These are phyloP conservation scores for Drosophila biarmipes DNA, from an alignment of 1,140 invertebrate genomes.

Conservation along the genomic window DNA sequence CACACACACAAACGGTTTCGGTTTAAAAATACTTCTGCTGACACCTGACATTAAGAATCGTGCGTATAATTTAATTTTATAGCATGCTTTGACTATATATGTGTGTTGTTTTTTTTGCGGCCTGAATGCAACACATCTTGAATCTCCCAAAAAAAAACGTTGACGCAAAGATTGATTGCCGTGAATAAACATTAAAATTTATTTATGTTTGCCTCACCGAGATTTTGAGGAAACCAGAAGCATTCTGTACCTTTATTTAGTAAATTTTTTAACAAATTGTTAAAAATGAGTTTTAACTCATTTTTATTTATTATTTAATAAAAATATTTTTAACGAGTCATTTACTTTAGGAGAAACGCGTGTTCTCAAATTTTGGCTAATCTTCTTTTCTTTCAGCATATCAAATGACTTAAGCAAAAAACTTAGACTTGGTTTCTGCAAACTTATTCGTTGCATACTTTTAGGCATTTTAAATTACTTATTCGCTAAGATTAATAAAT, in stretches of 20 bases:
- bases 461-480: neutral
- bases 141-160: conserved; percentile 1
- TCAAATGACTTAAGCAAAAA: conserved; percentile 37
- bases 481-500: too few species aligned
- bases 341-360: too few species aligned
- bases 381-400: conserved; percentile 3
- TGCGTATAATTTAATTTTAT: conserved; percentile 64
- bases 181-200: conserved; percentile 18
- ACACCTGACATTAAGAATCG: conserved; percentile 60
- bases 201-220: conserved; percentile 1
- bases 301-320: too few species aligned
- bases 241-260: too few species aligned
- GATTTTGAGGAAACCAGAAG: conserved; percentile 15
- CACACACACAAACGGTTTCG: conserved; percentile 4
- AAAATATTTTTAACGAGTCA: too few species aligned
- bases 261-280: too few species aligned
- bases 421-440: neutral
- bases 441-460: conserved; percentile 13
- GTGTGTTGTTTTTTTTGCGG: conserved; percentile 6
- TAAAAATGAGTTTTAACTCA: too few species aligned
- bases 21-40: conserved; percentile 39
- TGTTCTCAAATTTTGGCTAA: neutral
- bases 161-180: conserved; percentile 44
- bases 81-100: conserved; percentile 16
- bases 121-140: conserved; percentile 23